Conservation (phyloP, 2,797 vertebrate genomes). For the Xenops minutus region DNA sequence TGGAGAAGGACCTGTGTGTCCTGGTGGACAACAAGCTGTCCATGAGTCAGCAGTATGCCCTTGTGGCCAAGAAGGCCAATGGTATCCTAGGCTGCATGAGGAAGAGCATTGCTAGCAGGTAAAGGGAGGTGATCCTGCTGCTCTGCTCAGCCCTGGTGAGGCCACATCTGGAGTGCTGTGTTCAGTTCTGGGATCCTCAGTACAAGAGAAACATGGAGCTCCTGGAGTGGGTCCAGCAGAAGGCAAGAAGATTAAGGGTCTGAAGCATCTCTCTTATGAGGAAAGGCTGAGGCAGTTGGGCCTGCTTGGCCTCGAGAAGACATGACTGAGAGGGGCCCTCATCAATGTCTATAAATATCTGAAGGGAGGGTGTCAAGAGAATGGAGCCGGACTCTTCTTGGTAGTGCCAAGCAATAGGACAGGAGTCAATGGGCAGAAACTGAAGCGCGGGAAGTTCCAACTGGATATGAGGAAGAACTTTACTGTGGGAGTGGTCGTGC, state of each 20-base stretch:
- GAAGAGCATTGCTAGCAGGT: neutral
- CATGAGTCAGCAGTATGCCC: neutral
- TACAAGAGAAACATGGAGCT: no score
- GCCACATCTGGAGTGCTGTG: neutral
- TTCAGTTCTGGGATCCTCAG: neutral
- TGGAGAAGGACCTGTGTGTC: neutral
- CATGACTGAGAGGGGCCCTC: neutral
- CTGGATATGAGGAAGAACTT: neutral
- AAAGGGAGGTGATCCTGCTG: neutral
- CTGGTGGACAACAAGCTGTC: neutral
- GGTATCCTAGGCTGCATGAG: neutral
- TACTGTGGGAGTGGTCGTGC: fast-evolving
- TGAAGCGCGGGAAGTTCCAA: neutral
- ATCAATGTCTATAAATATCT: neutral
- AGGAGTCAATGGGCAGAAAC: neutral
- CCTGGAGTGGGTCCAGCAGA: neutral
- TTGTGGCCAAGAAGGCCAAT: neutral
- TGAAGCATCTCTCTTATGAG: neutral
- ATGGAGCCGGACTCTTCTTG: neutral
- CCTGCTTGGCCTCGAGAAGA: neutral
- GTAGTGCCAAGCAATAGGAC: neutral
- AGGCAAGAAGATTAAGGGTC: neutral
- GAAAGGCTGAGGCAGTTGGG: neutral
- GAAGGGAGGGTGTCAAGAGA: neutral
- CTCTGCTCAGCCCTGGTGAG: neutral